A percentile compares a stretch with the other conserved stretches of the same genome.
Conservation (phyloP, 1,140 invertebrate species). For the Panonychus citri region DNA sequence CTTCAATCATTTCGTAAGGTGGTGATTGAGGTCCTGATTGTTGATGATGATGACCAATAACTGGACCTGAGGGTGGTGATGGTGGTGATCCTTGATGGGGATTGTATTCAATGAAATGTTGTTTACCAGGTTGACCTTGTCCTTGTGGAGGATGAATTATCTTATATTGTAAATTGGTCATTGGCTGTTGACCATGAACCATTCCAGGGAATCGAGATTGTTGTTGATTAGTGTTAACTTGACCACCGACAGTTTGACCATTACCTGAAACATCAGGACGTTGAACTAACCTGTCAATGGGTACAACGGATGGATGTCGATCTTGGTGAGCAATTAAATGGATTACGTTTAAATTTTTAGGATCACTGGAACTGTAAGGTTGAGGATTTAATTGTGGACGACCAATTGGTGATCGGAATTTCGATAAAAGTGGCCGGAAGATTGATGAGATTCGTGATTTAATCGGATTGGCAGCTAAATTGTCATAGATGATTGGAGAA, state of each 20-base stretch:
- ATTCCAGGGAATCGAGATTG: not conserved
- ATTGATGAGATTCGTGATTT: not conserved
- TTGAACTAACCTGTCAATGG: not conserved
- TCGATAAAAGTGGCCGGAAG: not conserved
- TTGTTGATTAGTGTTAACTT: not conserved
- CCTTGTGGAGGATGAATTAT: not conserved
- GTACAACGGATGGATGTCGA: not conserved
- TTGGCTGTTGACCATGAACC: not conserved
- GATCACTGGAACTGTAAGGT: not conserved
- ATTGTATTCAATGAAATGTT: not conserved
- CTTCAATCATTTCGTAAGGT: not conserved
- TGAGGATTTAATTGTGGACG: not conserved
- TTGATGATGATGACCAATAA: too few relatives aligned
- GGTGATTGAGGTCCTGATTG: not conserved
- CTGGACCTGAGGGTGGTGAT: too few relatives aligned
- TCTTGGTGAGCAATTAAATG: not conserved
- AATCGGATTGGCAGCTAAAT: not conserved
- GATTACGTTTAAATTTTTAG: not conserved
- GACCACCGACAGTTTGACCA: not conserved
- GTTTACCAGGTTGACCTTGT: not conserved
- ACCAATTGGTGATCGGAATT: not conserved
- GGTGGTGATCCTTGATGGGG: not conserved
- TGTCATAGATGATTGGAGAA: not conserved
- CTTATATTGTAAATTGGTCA: not conserved
- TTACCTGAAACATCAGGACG: not conserved